phyloP scores from a whole-genome alignment of 2,888 invertebrate species.

The Mythimna lalbum region DNA sequence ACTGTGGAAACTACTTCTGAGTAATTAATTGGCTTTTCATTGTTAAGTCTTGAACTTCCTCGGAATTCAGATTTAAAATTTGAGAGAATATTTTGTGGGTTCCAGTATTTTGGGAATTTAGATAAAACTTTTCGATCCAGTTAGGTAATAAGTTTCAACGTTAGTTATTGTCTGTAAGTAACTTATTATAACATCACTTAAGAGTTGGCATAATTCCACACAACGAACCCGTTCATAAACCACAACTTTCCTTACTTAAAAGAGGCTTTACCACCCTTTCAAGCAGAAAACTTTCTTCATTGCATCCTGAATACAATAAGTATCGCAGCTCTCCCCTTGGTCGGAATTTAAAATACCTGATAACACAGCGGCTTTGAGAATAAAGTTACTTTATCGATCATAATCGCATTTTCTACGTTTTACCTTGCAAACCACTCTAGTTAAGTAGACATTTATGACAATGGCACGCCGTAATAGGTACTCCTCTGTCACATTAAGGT shows the following conservation, averaged over 20 bases:
- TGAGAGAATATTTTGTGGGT: neutral
- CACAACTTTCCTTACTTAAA: constrained; percentile 38
- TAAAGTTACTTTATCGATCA: constrained; percentile 59
- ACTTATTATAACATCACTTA: neutral
- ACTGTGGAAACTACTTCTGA: constrained; percentile 24
- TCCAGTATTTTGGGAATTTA: neutral
- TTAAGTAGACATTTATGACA: constrained; percentile 66
- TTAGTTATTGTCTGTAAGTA: neutral
- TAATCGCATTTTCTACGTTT: constrained; percentile 59
- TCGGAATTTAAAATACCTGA: constrained; percentile 59
- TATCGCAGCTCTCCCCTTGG: constrained; percentile 29
- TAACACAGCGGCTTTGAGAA: constrained; percentile 49
- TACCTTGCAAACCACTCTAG: constrained; percentile 57
- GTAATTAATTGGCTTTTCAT: constrained; percentile 32
- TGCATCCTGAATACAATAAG: constrained; percentile 36
- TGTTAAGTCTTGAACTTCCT: constrained; percentile 33
- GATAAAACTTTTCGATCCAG: neutral
- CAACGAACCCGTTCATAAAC: constrained; percentile 10
- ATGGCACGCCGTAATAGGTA: constrained; percentile 50
- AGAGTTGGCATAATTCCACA: neutral
- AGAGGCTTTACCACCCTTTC: constrained; percentile 42
- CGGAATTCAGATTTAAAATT: constrained; percentile 11
- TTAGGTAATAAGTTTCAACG: neutral
- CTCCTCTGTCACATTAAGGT: constrained; percentile 49
- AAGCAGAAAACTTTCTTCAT: constrained; percentile 38